Conservation (phyloP, 1,140 invertebrate genomes). For the Drosophila nikananu region DNA sequence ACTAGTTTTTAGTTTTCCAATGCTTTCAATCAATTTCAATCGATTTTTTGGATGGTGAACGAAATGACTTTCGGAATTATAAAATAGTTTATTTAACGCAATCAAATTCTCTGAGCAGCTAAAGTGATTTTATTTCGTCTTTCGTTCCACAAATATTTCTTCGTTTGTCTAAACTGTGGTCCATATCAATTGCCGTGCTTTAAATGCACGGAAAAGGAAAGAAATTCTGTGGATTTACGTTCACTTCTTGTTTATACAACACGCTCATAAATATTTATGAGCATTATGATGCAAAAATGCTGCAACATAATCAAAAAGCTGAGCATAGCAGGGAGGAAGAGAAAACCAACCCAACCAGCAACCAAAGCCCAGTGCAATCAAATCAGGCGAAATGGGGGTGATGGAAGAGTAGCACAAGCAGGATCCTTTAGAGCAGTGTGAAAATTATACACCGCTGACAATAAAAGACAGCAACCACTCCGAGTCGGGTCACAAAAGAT, state of each 20-base stretch:
- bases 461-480: conserved; percentile 41
- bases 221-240: conserved; percentile 21
- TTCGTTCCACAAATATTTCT: conserved; percentile 6
- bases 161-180: conserved; percentile 10
- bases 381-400: conserved; percentile 49
- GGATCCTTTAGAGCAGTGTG: conserved; percentile 43
- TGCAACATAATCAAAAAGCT: conserved; percentile 54
- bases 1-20: conserved; percentile 9
- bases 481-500: conserved; percentile 35
- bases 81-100: conserved; percentile 36
- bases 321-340: background rate
- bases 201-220: conserved; percentile 19
- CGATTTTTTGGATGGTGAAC: conserved; percentile 11
- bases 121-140: conserved; percentile 41
- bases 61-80: conserved; percentile 23
- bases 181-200: conserved; percentile 23
- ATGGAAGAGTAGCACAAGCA: conserved; percentile 17
- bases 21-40: conserved; percentile 25
- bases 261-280: conserved; percentile 73
- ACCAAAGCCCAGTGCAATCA: conserved; percentile 62
- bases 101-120: conserved; percentile 22
- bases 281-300: conserved; percentile 67
- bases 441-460: conserved; percentile 68
- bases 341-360: conserved; percentile 1
- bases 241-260: conserved; percentile 39